Evolutionary conservation across 2,888 invertebrate species (phyloP), one percentile per base, ranked within the genome.

Genomic region (Limnephilus rhombicus): DNA sequence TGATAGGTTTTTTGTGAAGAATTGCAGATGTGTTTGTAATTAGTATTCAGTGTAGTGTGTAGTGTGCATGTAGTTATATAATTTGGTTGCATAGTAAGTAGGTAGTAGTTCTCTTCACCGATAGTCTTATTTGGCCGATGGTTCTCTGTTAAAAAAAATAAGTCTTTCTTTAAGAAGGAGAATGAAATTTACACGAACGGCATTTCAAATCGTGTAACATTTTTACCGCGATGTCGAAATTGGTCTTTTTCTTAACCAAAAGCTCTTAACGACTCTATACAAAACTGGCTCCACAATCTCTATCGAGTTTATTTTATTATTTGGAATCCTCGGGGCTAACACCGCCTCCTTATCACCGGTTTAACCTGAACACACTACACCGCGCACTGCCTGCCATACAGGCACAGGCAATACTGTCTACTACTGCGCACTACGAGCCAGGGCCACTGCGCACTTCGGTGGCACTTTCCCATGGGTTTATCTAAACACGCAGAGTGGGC

Each of bases 241-340:
- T 12, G 31, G 18, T 29, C 18, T 83, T 37, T 83, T 31, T 31
- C 31, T 37, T 15, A 37, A 85, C 85, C 41, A 41, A 85, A 85
- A 45, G 85, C 85, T 85, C 85, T 85, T 85, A 85, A 85, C 85
- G 41, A 41, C 85, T 37, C 85, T 41, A 41, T 41, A 41, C n/a
- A 41, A n/a, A 85, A 85, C 85, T 45, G 85, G 85, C 85, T 85
- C n/a, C 85, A 41, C 85, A 85, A 85, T 85, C 85, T 83, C 31
- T 31, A 31, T 31, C 83, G 83, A 37, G 12, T 31, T 83, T 83
- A 83, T 83, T 83, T 83, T 83, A 68, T 68, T 68, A 83, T 83
- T 83, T 83, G 83, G 83, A 83, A 83, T 83, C 83, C 83, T 83
- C 31, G 13, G 83, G 31, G 83, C 83, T 18, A 68, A 68, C 29